phyloP scores from a whole-genome alignment of 2,797 vertebrate genomes.

The Ispidina picta region DNA sequence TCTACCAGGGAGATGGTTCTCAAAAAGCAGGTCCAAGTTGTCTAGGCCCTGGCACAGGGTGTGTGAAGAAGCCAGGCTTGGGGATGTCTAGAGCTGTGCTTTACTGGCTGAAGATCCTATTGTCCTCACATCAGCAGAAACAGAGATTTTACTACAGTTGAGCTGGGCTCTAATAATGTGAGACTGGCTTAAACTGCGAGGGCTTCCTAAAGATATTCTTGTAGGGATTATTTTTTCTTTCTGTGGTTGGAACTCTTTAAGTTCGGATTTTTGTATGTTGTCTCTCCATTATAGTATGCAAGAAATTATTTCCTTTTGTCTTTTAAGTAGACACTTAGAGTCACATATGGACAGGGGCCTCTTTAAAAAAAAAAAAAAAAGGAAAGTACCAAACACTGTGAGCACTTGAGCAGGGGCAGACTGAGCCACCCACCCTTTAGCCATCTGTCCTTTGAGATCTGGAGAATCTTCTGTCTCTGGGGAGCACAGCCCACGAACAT shows the following conservation, averaged over 20 bases:
- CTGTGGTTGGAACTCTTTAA: slow-evolving; percentile 13
- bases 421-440: not conserved
- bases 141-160: not conserved
- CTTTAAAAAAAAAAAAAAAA: not conserved
- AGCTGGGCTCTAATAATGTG: not conserved
- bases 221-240: not conserved
- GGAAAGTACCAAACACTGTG: not conserved
- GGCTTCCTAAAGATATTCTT: slow-evolving; percentile 27
- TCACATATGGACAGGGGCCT: not conserved
- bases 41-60: not conserved
- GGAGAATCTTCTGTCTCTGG: not conserved
- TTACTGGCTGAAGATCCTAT: not conserved
- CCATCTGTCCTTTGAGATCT: slow-evolving; percentile 16
- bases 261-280: slow-evolving; percentile 9
- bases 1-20: not conserved
- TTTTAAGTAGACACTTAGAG: slow-evolving; percentile 12
- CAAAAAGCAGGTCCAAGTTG: not conserved
- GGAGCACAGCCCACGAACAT: not conserved
- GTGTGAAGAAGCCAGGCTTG: not conserved
- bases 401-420: not conserved
- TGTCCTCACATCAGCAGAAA: not conserved
- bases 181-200: not conserved
- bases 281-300: not conserved
- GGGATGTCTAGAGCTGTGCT: not conserved
- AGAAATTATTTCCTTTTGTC: slow-evolving; percentile 7